Evolutionary conservation across 2,888 invertebrate species (phyloP).

Genomic region (Ptycholaimellus sp.): DNA sequence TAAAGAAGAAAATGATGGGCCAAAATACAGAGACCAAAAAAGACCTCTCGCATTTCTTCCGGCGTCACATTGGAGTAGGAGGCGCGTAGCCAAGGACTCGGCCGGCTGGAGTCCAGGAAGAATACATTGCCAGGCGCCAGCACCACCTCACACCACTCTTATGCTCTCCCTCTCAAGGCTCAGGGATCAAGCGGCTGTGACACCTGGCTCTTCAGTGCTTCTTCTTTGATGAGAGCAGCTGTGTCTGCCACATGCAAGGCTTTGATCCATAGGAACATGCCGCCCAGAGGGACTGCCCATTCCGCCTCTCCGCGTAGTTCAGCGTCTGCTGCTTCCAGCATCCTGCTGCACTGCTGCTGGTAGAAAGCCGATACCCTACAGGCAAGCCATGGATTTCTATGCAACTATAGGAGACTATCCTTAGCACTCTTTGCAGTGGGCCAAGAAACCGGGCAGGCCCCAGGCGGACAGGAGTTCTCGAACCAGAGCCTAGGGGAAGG

Average conservation of each 20-base stretch:
- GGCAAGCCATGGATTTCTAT: too few species aligned
- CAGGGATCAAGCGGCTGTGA: too few species aligned
- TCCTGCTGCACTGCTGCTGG: too few species aligned
- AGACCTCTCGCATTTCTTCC: slow-evolving; percentile 40
- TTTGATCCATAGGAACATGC: slow-evolving; percentile 54
- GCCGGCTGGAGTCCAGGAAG: slow-evolving; percentile 38
- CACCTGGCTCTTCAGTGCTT: slow-evolving; percentile 43
- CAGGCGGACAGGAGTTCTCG: slow-evolving; percentile 36
- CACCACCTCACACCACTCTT: slow-evolving; percentile 14
- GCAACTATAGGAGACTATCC: slow-evolving; percentile 36
- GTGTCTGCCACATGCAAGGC: slow-evolving; percentile 42
- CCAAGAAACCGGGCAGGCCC: slow-evolving; percentile 38
- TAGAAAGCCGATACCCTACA: too few species aligned
- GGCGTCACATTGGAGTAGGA: slow-evolving; percentile 44
- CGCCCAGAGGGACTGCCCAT: slow-evolving; percentile 44
- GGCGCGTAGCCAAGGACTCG: slow-evolving; percentile 44
- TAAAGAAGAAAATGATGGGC: too few species aligned
- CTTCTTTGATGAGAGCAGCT: slow-evolving; percentile 45
- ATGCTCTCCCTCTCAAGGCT: too few species aligned
- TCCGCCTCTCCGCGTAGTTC: slow-evolving; percentile 43
- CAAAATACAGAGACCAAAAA: too few species aligned
- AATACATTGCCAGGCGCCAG: slow-evolving; percentile 52
- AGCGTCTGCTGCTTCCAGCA: too few species aligned
- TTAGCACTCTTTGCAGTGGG: slow-evolving; percentile 41
- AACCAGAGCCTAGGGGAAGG: slow-evolving; percentile 34